phyloP scores from a whole-genome alignment of 2,888 invertebrate genomes.

The Cephus rjabovi region DNA sequence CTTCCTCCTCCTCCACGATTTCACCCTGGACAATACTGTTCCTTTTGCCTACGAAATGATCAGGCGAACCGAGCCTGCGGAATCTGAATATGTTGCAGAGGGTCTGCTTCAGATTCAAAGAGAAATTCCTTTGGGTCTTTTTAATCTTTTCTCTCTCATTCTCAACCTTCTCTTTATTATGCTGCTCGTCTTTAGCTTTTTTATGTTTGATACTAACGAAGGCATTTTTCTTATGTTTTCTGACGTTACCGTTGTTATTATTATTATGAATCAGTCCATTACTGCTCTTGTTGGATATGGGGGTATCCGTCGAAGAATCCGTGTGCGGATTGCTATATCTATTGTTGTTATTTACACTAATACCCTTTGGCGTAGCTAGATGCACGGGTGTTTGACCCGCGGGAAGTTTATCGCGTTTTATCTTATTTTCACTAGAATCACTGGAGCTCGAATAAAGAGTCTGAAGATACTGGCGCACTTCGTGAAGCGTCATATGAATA shows the following conservation, averaged over 20 bases:
- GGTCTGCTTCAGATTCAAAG: constrained; percentile 83
- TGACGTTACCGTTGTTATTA: constrained; percentile 70
- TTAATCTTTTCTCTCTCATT: constrained; percentile 70
- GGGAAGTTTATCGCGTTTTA: constrained; percentile 61
- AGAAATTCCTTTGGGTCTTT: constrained; percentile 76
- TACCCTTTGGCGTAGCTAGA: constrained; percentile 60
- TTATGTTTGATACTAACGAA: constrained; percentile 68
- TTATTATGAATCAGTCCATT: constrained; percentile 68
- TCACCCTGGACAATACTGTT: constrained; percentile 62
- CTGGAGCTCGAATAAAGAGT: constrained; percentile 84
- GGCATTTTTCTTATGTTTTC: constrained; percentile 72
- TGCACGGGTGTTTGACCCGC: constrained; percentile 50
- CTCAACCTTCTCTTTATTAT: constrained; percentile 55
- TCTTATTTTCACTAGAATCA: constrained; percentile 73
- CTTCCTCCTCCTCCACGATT: constrained; percentile 60
- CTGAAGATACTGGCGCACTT: constrained; percentile 86
- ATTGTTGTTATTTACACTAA: constrained; percentile 63
- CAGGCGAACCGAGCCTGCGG: constrained; percentile 70
- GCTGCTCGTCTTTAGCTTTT: constrained; percentile 63
- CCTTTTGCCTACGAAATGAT: constrained; percentile 63
- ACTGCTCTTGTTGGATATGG: constrained; percentile 66
- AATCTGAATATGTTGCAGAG: constrained; percentile 88
- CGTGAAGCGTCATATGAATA: constrained; percentile 86
- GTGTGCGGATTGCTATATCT: constrained; percentile 65
- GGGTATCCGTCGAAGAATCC: constrained; percentile 62